phyloP scores from a whole-genome alignment of 2,797 vertebrate species.

The Chelon labrosus region DNA sequence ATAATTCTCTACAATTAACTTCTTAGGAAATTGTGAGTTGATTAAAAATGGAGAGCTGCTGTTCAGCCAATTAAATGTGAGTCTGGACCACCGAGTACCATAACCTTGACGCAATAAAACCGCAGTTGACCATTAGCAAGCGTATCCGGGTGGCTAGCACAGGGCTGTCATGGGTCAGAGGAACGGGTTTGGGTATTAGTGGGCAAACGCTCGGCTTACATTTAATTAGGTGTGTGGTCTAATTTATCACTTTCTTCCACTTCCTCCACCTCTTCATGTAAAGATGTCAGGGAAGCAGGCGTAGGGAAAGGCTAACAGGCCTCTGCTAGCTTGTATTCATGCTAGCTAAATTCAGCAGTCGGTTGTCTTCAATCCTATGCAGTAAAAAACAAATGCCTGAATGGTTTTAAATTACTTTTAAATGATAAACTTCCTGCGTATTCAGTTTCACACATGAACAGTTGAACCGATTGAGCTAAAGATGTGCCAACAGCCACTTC shows the following conservation, averaged over 20 bases:
- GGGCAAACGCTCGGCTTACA: background rate
- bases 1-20: too few relatives aligned
- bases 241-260: background rate
- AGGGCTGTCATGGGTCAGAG: background rate
- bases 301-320: background rate
- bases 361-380: background rate
- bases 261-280: background rate
- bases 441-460: background rate
- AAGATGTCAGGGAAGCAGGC: background rate
- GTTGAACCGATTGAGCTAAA: background rate
- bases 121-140: background rate
- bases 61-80: background rate
- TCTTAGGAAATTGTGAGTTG: too few relatives aligned
- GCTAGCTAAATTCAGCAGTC: background rate
- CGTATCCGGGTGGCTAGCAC: background rate
- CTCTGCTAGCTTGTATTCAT: background rate
- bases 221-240: background rate
- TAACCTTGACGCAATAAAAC: background rate
- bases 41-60: too few relatives aligned
- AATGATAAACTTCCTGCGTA: background rate
- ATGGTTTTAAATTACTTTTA: background rate
- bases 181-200: background rate
- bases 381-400: background rate
- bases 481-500: background rate
- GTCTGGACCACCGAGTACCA: background rate